These are phyloP conservation scores for Brachionus calyciflorus DNA, from an alignment of 1,140 invertebrate species.

Conservation along the genomic window DNA sequence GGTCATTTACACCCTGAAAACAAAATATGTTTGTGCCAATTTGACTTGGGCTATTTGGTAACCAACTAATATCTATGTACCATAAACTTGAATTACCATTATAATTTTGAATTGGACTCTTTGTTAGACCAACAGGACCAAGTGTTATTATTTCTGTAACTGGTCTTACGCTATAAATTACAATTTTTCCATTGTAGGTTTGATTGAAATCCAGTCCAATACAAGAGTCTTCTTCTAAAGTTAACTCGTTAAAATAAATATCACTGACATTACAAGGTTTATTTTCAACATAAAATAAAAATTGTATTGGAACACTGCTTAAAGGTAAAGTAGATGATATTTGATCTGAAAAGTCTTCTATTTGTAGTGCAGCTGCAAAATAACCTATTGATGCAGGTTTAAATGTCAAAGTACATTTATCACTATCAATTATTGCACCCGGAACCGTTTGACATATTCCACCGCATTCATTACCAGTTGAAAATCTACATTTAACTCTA, in stretches of 20 bases:
- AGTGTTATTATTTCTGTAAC: background rate
- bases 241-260: background rate
- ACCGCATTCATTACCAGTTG: background rate
- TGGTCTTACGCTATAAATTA: background rate
- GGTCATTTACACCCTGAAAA: background rate
- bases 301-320: background rate
- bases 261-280: background rate
- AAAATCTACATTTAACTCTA: background rate
- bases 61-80: constrained; percentile 1
- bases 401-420: background rate
- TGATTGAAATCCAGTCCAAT: background rate
- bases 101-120: background rate
- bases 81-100: background rate
- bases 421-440: background rate
- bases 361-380: constrained; percentile 17
- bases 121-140: background rate
- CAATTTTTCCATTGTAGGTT: background rate
- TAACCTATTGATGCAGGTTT: background rate
- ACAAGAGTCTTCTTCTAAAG: background rate
- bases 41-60: background rate
- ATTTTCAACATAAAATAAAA: background rate
- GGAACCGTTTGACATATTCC: background rate
- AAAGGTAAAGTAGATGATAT: background rate
- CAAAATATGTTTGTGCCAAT: constrained; percentile 13
- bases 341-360: background rate